Base-by-base conservation (phyloP, 2,113 vertebrate genomes). In the Alexandromys fortis region DNA sequence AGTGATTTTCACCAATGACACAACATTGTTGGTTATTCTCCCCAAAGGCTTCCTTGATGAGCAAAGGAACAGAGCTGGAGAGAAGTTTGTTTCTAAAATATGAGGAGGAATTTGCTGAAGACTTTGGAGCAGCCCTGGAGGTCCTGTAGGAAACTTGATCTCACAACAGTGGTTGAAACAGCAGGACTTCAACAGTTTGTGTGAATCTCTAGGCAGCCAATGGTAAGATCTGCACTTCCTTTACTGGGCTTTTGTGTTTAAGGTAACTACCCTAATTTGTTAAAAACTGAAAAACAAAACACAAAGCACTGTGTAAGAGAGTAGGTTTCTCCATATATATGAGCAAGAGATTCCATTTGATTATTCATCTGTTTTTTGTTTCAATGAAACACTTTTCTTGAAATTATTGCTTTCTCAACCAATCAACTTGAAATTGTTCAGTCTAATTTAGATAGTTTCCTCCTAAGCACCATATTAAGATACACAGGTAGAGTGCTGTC, bases 291-390 rank as follows among this genome's bases (percentile, higher is more conserved):
- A 58, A 75, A 63, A 19, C 77, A 22, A 47, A 90, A 61, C 87
- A 77, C 72, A 90, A 89, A 33, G 24, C 17, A 86, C 77, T 93
- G 61, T 94, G 35, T 42, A 38, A 65, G 63, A 52, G 88, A 91
- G 33, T 10, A 68, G 16, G 4, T 33, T 90, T 12, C 30, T 87
- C 1, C 38, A 21, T 12, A 83, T 78, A 90, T 72, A 90, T 76
- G 3, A 88, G 28, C 10, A 90, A 75, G 45, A 42, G 17, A 49
- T 86, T 89, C 77, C 63, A 82, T 86, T 95, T 49, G 68, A 89
- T 97, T 77, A 90, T 35, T 97, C 42, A 83, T 28, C 21, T 30
- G 93, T 70, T 93, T 86, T 95, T 89, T 95, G 28, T 75, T 24
- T 75, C 75, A 81, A 45, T 94, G 70, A 89, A 95, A 86, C 7